Conservation (phyloP, 2,888 invertebrate species). For the Drosophila differens region DNA sequence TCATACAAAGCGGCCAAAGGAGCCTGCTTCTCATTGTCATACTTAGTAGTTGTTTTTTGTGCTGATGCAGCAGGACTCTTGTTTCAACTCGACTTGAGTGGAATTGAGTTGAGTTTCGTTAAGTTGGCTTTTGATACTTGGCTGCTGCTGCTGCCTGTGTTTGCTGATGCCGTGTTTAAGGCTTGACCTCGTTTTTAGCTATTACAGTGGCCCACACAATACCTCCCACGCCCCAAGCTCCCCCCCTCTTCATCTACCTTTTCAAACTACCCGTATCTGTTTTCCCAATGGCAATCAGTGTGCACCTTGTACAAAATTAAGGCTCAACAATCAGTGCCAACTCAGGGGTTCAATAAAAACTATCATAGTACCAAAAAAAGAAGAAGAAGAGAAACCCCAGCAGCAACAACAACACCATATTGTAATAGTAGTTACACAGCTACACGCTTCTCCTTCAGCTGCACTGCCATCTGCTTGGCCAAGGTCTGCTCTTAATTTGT, state of each 20-base stretch:
- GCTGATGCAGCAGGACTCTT: constrained; percentile 43
- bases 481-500: constrained; percentile 61
- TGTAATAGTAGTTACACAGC: constrained; percentile 20
- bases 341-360: constrained; percentile 60
- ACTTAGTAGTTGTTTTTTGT: constrained; percentile 18
- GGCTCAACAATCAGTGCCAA: constrained; percentile 52
- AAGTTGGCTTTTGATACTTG: constrained; percentile 35
- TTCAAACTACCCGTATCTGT: constrained; percentile 17
- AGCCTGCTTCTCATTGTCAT: constrained; percentile 16
- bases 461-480: constrained; percentile 21
- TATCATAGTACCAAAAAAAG: neutral
- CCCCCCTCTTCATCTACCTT: neutral
- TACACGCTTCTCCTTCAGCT: neutral
- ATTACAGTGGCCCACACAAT: constrained; percentile 21
- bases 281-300: constrained; percentile 66
- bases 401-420: neutral
- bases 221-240: neutral
- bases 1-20: constrained; percentile 15
- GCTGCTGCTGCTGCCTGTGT: constrained; percentile 19
- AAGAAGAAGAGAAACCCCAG: neutral
- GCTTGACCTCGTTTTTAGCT: constrained; percentile 63
- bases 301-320: constrained; percentile 53
- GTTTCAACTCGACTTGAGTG: constrained; percentile 26
- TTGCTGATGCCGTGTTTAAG: constrained; percentile 59
- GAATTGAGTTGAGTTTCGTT: constrained; percentile 18